Base-by-base conservation (phyloP, 1,140 invertebrate genomes). In the Drosophila orosa region DNA sequence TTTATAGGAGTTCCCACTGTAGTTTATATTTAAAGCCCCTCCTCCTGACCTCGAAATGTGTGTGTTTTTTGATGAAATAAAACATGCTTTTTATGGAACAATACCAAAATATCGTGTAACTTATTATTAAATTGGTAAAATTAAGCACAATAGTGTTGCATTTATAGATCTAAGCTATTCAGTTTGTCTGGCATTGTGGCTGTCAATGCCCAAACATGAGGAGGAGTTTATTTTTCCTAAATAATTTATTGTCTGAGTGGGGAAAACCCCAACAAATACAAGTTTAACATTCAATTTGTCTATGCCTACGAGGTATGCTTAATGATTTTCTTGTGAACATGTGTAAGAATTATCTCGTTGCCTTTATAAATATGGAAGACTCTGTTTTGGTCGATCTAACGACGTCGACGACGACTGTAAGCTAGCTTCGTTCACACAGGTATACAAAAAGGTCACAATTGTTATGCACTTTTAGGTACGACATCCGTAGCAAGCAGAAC, bases 401-500 rank as follows among this genome's bases (percentile, higher is more conserved):
- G n/a, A n/a, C n/a, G n/a, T n/a, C n/a, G n/a, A n/a, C n/a, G 24
- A 47, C 47, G 12, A 29, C 47, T 60, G 50, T 37, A 65, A 73
- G 33, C 56, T 15, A 52, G 39, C n/a, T 66, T 65, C 3, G 40
- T 57, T 55, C 42, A 67, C 25, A 48, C 84, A 87, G 84, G 84
- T 89, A 87, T 89, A 87, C 77, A 77, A 87, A 76, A 74, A 89
- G 84, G 84, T 89, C 84, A 84, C 83, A 74, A 74, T 60, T 77
- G 80, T 83, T 84, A 78, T 77, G 54, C 73, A 87, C 24, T 67
- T 77, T 81, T 76, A 87, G 83, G 83, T 87, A 87, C 82, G 74
- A 82, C 74, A 73, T 71, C 68, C 63, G 39, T 59, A 45, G 50
- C 31, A 45, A 59, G 47, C 56, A 75, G 65, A 31, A 65, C 55